Evolutionary conservation across 23 tunicate species (phyloP), one percentile per base, ranked within the genome.

Genomic region (Ascidia mentula): DNA sequence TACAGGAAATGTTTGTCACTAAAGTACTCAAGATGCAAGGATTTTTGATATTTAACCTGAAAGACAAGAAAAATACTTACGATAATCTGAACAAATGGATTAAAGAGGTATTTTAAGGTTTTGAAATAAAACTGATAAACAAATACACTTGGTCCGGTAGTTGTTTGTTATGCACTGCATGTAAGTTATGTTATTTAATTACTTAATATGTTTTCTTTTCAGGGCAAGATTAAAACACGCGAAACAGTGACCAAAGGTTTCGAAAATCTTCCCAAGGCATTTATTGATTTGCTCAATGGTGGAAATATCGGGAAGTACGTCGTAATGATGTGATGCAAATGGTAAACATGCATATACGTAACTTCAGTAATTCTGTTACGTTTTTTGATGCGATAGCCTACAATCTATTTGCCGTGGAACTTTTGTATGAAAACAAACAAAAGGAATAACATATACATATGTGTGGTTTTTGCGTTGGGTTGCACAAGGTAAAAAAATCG

Each of bases 231-330:
- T 20, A 83, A 74, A 36, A 40, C 40, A 45, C 59, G 59, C 0
- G 87, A 74, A 34, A 34, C 46, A 2, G 80, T 83, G 7, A 83
- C 80, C 28, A 39, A 74, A 7, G 87, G 87, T 36, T 74, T 83
- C 36, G 69, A 83, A 35, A 40, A 46, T 46, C 46, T 83, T 18
- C 87, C 87, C 4, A 36, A 35, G 34, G 72, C 87, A 32, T 83
- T 83, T 59, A 83, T 83, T 42, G 80, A 73, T 7, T 74, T 83
- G 87, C 80, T 83, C 34, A 6, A 46, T 15, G 87, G 87, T 7
- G 72, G 75, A 46, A 83, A 83, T 34, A 31, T 75, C 36, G 87
- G 87, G 8, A 83, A 83, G 32, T 24, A 80, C 12, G 40, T 83
- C 26, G 87, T 83, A 53, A 53, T 53, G 65, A n/a, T n/a, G n/a